Evolutionary conservation across 2,797 vertebrate species (phyloP).

Genomic region (Bradypus variegatus): DNA sequence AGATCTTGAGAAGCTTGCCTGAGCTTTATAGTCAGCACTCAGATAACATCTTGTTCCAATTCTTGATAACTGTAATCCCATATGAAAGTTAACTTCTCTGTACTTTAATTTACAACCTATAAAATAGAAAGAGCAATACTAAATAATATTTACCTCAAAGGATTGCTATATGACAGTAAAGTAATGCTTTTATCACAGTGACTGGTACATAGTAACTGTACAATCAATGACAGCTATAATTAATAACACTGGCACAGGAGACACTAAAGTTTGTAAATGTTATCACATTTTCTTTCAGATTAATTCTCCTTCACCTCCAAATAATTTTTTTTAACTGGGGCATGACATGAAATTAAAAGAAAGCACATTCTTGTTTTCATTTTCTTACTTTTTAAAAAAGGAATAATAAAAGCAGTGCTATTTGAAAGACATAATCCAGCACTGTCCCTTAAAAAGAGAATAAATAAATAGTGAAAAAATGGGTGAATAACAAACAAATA

Average conservation of each 20-base stretch:
- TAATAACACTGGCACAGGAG: neutral
- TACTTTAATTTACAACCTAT: neutral
- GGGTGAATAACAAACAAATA: neutral
- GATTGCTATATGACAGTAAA: neutral
- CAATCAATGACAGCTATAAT: neutral
- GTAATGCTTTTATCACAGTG: neutral
- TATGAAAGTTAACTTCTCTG: neutral
- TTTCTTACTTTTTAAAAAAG: neutral
- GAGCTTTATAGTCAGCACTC: neutral
- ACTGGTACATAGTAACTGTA: too few species aligned
- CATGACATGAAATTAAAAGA: neutral
- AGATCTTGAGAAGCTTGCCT: neutral
- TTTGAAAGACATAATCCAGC: neutral
- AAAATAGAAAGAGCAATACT: neutral
- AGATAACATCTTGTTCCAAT: neutral
- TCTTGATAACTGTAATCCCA: neutral
- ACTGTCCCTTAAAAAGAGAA: neutral
- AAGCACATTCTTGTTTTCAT: neutral
- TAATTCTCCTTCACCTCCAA: neutral
- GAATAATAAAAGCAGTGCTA: neutral
- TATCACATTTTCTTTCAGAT: neutral
- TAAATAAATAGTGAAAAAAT: neutral
- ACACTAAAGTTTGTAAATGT: neutral
- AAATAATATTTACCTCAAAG: neutral
- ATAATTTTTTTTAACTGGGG: neutral